phyloP scores from a whole-genome alignment of 2,888 invertebrate species.

The Mesochorus sp. region DNA sequence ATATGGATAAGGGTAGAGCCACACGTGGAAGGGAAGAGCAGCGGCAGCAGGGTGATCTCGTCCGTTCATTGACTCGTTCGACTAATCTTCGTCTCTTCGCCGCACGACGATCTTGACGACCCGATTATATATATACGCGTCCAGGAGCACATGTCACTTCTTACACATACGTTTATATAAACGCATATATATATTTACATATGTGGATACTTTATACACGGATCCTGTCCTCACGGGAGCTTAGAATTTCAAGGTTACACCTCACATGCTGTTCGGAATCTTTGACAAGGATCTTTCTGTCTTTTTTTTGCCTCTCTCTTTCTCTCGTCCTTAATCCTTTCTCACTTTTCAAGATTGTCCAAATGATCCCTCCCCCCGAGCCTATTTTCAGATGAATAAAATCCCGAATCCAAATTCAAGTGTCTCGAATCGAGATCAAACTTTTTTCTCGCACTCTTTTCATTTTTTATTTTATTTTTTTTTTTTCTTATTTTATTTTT shows the following conservation, averaged over 20 bases:
- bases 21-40: background rate
- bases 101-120: constrained; percentile 46
- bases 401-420: constrained; percentile 25
- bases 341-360: constrained; percentile 1
- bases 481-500: too few species aligned
- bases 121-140: constrained; percentile 27
- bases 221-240: background rate
- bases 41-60: constrained; percentile 18
- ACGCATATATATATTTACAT: background rate
- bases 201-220: background rate
- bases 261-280: background rate
- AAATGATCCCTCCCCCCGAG: background rate
- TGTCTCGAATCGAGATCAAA: background rate
- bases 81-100: constrained; percentile 54
- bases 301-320: constrained; percentile 7
- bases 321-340: constrained; percentile 3
- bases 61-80: constrained; percentile 61
- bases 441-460: constrained; percentile 7
- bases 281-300: constrained; percentile 12
- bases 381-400: constrained; percentile 12
- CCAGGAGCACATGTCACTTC: too few species aligned
- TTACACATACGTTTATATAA: too few species aligned
- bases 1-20: background rate
- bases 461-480: too few species aligned
- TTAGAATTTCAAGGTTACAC: constrained; percentile 43